Base-by-base conservation (phyloP, 2,888 invertebrate genomes). In the Papilio protenor region DNA sequence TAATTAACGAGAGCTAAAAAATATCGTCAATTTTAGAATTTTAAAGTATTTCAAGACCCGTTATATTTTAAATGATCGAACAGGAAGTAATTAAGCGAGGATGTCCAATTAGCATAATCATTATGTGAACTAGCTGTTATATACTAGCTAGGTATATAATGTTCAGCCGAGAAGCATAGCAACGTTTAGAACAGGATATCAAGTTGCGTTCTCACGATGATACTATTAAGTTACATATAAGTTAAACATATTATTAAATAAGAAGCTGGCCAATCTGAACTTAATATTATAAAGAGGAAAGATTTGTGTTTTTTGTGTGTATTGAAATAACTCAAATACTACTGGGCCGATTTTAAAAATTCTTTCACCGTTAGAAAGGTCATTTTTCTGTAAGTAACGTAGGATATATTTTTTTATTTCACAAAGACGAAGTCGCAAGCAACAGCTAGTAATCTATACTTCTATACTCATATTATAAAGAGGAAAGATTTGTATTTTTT, bases 71-170 rank as follows among this genome's bases (percentile, higher is more conserved):
- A 69, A 69, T 45, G 66, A 1, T 45, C 21, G 12, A 69, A 69
- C 66, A 69, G 66, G 66, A 69, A 69, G 45, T 69, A n/a, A 66
- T 66, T 45, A 69, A 45, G 18, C 11, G 21, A 45, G 66, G 66
- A 69, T 45, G 66, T 45, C 45, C 45, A 69, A 69, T 69, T 69
- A 69, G 66, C 66, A 69, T 69, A 69, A 45, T 12, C 66, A 69
- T 66, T 66, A 40, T 11, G 10, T 69, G 21, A 69, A 45, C 45
- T 69, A n/a, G 66, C 45, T 21, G n/a, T 69, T 69, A 66, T 40
- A 64, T 64, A 64, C 33, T 59, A 33, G 16, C 10, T 18, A 45
- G 1, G 5, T 69, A 21, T 69, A 69, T n/a, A 69, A n/a, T 11
- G 12, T 45, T 0, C n/a, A n/a, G n/a, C n/a, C n/a, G n/a, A 66